Evolutionary conservation across 2,797 vertebrate genomes (phyloP).

Genomic region (Pogonophryne albipinna): DNA sequence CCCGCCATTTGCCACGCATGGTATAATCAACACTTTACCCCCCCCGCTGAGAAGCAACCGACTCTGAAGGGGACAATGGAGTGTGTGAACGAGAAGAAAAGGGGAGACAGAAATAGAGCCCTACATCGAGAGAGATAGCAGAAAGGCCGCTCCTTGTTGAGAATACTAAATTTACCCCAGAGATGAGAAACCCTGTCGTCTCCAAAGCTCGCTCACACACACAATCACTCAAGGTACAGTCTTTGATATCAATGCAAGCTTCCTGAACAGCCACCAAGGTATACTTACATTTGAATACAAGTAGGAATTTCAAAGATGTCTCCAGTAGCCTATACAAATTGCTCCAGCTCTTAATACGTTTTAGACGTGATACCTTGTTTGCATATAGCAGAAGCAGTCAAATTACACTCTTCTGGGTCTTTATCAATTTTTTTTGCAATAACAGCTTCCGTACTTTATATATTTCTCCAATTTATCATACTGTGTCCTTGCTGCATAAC

Average conservation of each 20-base stretch:
- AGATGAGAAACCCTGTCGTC: constrained; percentile 29
- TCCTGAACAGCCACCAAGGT: constrained; percentile 27
- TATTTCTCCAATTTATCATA: constrained; percentile 74
- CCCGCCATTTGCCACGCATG: constrained; percentile 79
- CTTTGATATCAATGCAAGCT: constrained; percentile 31
- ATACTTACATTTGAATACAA: constrained; percentile 34
- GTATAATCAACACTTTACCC: constrained; percentile 83
- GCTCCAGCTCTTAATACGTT: constrained; percentile 28
- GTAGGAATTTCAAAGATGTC: constrained; percentile 5
- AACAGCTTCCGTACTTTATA: constrained; percentile 60
- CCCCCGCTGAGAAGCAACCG: constrained; percentile 57
- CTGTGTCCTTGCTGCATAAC: constrained; percentile 54
- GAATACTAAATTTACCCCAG: constrained; percentile 65
- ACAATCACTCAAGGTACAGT: constrained; percentile 42
- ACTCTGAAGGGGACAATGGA: constrained; percentile 70
- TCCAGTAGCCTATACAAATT: constrained; percentile 10
- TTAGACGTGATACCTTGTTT: constrained; percentile 39
- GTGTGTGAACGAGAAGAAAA: constrained; percentile 36
- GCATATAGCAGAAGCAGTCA: constrained; percentile 48
- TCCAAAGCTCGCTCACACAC: constrained; percentile 39
- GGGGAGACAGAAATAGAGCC: constrained; percentile 60
- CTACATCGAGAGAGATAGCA: constrained; percentile 51
- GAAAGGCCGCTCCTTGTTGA: constrained; percentile 45
- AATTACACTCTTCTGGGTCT: constrained; percentile 52
- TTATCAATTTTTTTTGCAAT: constrained; percentile 51